Percentiles rank a stretch among this genome's conserved stretches.
These are phyloP conservation scores for Periophthalmus modestus DNA, from an alignment of 2,113 vertebrate genomes.

Conservation along the genomic window DNA sequence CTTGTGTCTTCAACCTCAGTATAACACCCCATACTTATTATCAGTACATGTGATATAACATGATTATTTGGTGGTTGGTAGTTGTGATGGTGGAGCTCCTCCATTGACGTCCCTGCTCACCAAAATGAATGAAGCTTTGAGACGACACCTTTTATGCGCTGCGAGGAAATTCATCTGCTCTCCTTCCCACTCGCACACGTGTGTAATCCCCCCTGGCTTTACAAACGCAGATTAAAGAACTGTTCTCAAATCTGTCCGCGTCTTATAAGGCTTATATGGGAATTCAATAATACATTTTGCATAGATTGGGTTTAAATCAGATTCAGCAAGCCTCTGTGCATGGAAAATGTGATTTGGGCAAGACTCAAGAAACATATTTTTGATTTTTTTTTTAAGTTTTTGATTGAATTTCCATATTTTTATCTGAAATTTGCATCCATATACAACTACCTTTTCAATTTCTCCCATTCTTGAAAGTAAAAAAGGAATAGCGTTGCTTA, in stretches of 20 bases:
- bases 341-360: constrained; percentile 25
- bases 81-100: constrained; percentile 13
- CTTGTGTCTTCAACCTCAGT: background rate
- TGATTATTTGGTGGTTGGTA: constrained; percentile 40
- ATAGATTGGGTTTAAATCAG: constrained; percentile 39
- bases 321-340: constrained; percentile 1
- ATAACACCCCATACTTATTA: constrained; percentile 6
- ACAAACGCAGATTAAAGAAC: constrained; percentile 61
- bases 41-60: constrained; percentile 16
- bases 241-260: constrained; percentile 18
- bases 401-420: background rate
- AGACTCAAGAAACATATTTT: constrained; percentile 11
- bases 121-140: constrained; percentile 39
- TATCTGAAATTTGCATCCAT: constrained; percentile 3
- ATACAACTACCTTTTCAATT: constrained; percentile 7
- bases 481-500: constrained; percentile 26
- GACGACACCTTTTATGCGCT: constrained; percentile 56
- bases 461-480: constrained; percentile 8
- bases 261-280: constrained; percentile 28
- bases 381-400: background rate
- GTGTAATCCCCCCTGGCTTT: constrained; percentile 51
- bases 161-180: constrained; percentile 57
- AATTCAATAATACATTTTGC: constrained; percentile 49
- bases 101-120: constrained; percentile 42
- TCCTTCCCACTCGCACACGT: constrained; percentile 44